These are phyloP conservation scores for Cardiocondyla obscurior DNA, from an alignment of 1,140 invertebrate species.

Conservation along the genomic window DNA sequence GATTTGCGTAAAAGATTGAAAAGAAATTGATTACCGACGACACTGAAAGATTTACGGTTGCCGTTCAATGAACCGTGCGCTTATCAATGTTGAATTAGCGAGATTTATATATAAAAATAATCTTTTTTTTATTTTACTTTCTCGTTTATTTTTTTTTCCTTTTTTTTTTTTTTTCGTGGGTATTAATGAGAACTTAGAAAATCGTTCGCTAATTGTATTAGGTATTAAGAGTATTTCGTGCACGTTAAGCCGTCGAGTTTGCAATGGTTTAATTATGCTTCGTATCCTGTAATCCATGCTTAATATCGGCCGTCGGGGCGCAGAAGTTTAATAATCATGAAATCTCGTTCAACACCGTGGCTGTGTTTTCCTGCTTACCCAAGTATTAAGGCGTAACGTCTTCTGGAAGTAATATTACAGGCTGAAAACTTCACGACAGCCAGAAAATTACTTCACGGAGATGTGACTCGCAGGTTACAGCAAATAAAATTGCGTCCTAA, in stretches of 20 bases:
- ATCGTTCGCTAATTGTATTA: slow-evolving; percentile 22
- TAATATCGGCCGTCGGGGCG: slow-evolving; percentile 49
- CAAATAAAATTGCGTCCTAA: slow-evolving; percentile 48
- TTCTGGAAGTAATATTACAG: slow-evolving; percentile 57
- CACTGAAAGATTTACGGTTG: neutral
- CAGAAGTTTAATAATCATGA: slow-evolving; percentile 57
- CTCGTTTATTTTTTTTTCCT: too few species aligned
- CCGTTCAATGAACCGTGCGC: neutral
- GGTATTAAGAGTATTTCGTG: slow-evolving; percentile 48
- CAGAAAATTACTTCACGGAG: slow-evolving; percentile 55
- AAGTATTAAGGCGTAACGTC: slow-evolving; percentile 55
- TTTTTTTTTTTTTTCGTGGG: neutral
- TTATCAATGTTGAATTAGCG: neutral
- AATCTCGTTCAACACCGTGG: slow-evolving; percentile 55
- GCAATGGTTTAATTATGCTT: slow-evolving; percentile 54
- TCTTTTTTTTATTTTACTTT: neutral
- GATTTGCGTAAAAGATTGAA: slow-evolving; percentile 1
- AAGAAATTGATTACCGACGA: neutral
- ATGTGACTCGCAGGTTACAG: slow-evolving; percentile 54
- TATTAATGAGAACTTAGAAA: slow-evolving; percentile 8
- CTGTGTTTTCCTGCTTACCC: slow-evolving; percentile 55
- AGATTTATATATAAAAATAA: neutral
- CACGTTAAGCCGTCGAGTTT: slow-evolving; percentile 46
- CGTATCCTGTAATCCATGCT: slow-evolving; percentile 55
- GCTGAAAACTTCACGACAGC: slow-evolving; percentile 55